Percentiles rank a stretch among this genome's conserved stretches.
phyloP scores from a whole-genome alignment of 2,113 vertebrate genomes.

The Nyctibius bracteatus region DNA sequence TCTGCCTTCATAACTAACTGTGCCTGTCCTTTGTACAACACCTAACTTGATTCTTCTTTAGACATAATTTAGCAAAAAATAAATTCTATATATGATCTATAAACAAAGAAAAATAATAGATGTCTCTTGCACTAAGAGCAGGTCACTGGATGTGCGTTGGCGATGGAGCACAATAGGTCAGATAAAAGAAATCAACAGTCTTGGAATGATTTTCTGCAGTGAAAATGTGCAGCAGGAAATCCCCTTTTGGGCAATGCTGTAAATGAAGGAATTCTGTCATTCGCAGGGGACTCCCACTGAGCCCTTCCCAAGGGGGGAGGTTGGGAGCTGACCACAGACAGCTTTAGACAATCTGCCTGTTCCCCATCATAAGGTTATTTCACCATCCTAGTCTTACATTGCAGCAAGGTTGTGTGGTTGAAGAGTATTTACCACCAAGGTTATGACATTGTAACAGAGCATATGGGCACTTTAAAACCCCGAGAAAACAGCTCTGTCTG shows the following conservation, averaged over 20 bases:
- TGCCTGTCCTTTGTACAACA: background rate
- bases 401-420: background rate
- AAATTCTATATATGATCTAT: background rate
- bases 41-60: background rate
- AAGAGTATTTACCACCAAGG: background rate
- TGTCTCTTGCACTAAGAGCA: background rate
- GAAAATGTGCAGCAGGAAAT: background rate
- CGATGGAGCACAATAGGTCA: background rate
- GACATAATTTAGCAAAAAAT: background rate
- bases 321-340: background rate
- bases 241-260: background rate
- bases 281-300: background rate
- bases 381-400: background rate
- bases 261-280: background rate
- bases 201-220: background rate
- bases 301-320: background rate
- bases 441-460: background rate
- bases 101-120: background rate
- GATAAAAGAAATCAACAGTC: background rate
- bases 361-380: background rate
- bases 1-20: background rate
- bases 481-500: background rate
- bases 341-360: background rate
- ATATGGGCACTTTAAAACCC: background rate
- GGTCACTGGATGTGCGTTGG: background rate